These are phyloP conservation scores for Mamestra brassicae DNA, from an alignment of 2,888 invertebrate genomes.

Conservation along the genomic window DNA sequence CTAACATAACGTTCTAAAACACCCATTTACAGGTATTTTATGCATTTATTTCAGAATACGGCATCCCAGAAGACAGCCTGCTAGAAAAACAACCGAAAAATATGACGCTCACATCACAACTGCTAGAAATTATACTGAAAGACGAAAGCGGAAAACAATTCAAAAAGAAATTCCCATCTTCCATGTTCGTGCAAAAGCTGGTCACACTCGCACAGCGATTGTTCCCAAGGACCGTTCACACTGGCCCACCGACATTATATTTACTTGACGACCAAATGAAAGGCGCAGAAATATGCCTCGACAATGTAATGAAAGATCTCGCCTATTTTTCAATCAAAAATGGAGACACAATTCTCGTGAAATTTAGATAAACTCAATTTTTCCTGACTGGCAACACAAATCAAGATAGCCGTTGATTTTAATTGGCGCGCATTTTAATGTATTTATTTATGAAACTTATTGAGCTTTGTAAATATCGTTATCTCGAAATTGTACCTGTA, in stretches of 20 bases:
- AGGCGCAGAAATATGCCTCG: constrained; percentile 93
- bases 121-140: constrained; percentile 91
- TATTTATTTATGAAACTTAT: constrained; percentile 69
- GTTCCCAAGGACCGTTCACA: constrained; percentile 89
- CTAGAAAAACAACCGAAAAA: constrained; percentile 88
- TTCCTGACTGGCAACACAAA: constrained; percentile 69
- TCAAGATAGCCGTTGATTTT: constrained; percentile 62
- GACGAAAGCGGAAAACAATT: constrained; percentile 91
- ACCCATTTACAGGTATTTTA: background rate
- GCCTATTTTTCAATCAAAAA: constrained; percentile 96
- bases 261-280: constrained; percentile 91
- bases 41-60: constrained; percentile 92
- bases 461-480: constrained; percentile 85
- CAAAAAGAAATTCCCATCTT: constrained; percentile 94
- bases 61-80: constrained; percentile 95
- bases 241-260: constrained; percentile 83
- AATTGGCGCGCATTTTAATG: constrained; percentile 71
- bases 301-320: constrained; percentile 95
- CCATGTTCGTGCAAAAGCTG: constrained; percentile 96
- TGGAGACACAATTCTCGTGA: constrained; percentile 95
- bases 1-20: background rate
- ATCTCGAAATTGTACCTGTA: constrained; percentile 85
- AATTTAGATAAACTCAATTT: constrained; percentile 87
- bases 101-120: constrained; percentile 92
- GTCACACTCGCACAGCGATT: constrained; percentile 95